Conservation (phyloP, 1,140 invertebrate genomes). For the Trialeurodes vaporariorum region DNA sequence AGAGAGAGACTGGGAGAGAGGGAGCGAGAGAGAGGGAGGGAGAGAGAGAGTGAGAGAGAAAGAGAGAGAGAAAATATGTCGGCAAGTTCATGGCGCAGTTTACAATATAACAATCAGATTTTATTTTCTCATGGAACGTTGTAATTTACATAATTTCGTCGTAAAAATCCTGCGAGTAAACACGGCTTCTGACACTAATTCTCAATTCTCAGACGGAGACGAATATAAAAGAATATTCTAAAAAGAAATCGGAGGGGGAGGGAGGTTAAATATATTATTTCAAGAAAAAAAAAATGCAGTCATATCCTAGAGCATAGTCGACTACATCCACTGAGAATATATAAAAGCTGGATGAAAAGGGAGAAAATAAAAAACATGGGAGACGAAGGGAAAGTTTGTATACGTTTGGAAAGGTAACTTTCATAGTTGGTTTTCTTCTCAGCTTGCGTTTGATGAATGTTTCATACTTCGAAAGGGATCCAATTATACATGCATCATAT, state of each 20-base stretch:
- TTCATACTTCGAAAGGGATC: background rate
- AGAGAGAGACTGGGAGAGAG: too few relatives aligned
- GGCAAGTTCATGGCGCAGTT: background rate
- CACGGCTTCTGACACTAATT: background rate
- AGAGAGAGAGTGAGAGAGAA: too few relatives aligned
- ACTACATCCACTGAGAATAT: too few relatives aligned
- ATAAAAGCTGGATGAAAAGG: background rate
- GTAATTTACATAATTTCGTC: background rate
- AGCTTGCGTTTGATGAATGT: background rate
- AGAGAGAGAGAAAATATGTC: background rate
- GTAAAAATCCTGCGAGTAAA: background rate
- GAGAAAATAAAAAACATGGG: background rate
- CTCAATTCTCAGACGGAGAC: background rate
- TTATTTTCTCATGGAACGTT: background rate
- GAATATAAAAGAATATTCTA: constrained; percentile 1
- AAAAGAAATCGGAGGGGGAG: background rate
- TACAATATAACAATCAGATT: constrained; percentile 1
- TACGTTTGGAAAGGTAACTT: background rate
- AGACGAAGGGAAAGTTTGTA: background rate
- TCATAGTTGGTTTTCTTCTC: background rate
- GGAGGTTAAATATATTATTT: background rate
- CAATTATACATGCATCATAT: background rate
- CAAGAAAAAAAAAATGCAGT: background rate
- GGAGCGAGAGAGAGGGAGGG: too few relatives aligned
- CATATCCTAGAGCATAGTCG: background rate